Evolutionary conservation across 2,888 invertebrate genomes (phyloP).

Genomic region (Drosophila limbata): DNA sequence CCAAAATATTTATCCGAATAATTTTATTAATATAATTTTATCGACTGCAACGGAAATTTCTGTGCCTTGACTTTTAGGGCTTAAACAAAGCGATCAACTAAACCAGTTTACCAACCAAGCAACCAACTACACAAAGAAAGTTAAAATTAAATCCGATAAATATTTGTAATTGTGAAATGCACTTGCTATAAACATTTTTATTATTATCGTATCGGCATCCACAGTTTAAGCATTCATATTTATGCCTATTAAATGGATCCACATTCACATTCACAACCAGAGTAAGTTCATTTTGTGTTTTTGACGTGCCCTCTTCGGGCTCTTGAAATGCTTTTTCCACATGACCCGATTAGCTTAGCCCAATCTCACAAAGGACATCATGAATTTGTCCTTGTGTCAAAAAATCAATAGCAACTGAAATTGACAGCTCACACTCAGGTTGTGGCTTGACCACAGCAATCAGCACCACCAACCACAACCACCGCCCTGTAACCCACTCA

Average conservation of each 20-base stretch:
- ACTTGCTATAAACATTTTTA: slow-evolving; percentile 54
- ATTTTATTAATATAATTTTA: slow-evolving; percentile 50
- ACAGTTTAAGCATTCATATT: slow-evolving; percentile 25
- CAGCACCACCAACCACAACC: background rate
- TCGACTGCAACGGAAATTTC: slow-evolving; percentile 29
- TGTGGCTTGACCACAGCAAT: slow-evolving; percentile 5
- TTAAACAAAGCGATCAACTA: slow-evolving; percentile 37
- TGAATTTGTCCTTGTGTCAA: slow-evolving; percentile 36
- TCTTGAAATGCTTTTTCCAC: slow-evolving; percentile 61
- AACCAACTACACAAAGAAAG: slow-evolving; percentile 74
- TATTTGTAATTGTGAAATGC: slow-evolving; percentile 20
- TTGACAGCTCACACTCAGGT: slow-evolving; percentile 55
- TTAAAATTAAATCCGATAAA: slow-evolving; percentile 69
- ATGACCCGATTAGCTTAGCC: slow-evolving; percentile 72
- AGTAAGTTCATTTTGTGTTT: slow-evolving; percentile 26
- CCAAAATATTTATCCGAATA: slow-evolving; percentile 63
- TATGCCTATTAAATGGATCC: slow-evolving; percentile 43
- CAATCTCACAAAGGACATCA: slow-evolving; percentile 5
- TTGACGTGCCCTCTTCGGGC: slow-evolving; percentile 59
- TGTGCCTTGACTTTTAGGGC: background rate
- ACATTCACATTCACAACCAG: slow-evolving; percentile 9
- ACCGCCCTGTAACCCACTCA: slow-evolving; percentile 1
- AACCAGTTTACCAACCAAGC: slow-evolving; percentile 12
- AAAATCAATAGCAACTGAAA: slow-evolving; percentile 71
- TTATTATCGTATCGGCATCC: slow-evolving; percentile 10